Percentiles rank a stretch among this genome's conserved stretches.
Evolutionary conservation across 2,888 invertebrate genomes (phyloP).

Genomic region (Itoplectis maculator): DNA sequence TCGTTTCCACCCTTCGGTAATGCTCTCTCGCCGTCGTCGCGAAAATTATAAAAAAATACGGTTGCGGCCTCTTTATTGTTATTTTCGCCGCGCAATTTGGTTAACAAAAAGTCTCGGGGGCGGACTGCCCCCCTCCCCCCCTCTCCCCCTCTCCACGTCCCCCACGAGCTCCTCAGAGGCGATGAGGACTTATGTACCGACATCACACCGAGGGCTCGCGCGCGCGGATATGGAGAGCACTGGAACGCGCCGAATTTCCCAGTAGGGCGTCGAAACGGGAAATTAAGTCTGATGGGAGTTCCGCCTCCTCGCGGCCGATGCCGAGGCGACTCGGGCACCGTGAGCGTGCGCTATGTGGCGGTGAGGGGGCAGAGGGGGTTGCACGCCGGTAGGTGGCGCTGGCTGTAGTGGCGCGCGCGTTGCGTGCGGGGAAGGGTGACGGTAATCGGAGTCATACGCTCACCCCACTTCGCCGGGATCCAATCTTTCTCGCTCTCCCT

Average conservation of each 20-base stretch:
- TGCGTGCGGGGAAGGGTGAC: constrained; percentile 54
- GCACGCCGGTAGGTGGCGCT: neutral
- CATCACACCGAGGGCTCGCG: constrained; percentile 1
- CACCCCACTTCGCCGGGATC: constrained; percentile 36
- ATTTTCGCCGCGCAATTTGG: constrained; percentile 1
- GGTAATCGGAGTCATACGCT: constrained; percentile 65
- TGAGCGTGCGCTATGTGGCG: neutral
- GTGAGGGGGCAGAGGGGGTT: too few species aligned
- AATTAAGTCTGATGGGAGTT: constrained; percentile 67
- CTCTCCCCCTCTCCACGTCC: too few species aligned
- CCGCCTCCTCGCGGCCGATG: constrained; percentile 48
- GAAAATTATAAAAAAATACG: too few species aligned
- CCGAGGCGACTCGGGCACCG: constrained; percentile 12
- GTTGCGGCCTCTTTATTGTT: too few species aligned
- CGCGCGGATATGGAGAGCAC: constrained; percentile 22
- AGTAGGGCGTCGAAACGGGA: constrained; percentile 63
- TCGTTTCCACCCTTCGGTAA: too few species aligned
- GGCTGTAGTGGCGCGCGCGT: constrained; percentile 32
- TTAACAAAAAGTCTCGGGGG: constrained; percentile 35
- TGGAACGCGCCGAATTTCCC: constrained; percentile 58
- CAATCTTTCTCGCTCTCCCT: constrained; percentile 37
- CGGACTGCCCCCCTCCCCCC: too few species aligned
- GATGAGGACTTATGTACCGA: constrained; percentile 2
- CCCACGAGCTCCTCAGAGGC: neutral
- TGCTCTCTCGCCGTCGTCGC: too few species aligned